Evolutionary conservation across 2,113 vertebrate genomes (phyloP).

Genomic region (Antennarius striatus): DNA sequence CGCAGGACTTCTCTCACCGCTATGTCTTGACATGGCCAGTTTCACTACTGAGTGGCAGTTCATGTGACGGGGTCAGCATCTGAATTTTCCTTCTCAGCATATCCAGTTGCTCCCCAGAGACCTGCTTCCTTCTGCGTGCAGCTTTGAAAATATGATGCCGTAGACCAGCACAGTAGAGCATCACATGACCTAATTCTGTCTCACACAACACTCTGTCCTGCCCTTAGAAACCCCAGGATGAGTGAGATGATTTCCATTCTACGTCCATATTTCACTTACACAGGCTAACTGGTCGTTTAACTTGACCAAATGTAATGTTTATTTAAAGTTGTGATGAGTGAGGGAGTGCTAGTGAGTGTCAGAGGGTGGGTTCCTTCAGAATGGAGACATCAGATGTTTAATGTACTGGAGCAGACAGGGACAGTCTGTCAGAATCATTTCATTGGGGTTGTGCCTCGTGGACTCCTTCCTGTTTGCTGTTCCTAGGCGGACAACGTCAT

Average conservation of each 20-base stretch:
- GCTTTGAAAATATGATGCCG: slow-evolving; percentile 33
- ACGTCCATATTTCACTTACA: slow-evolving; percentile 30
- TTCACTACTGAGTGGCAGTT: slow-evolving; percentile 57
- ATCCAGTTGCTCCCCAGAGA: slow-evolving; percentile 58
- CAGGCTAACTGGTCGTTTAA: slow-evolving; percentile 56
- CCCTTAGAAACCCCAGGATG: slow-evolving; percentile 33
- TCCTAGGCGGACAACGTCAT: too few relatives aligned
- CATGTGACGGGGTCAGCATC: slow-evolving; percentile 61
- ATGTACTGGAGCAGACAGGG: slow-evolving; percentile 20
- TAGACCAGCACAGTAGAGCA: background rate
- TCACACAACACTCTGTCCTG: slow-evolving; percentile 18
- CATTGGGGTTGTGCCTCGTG: too few relatives aligned
- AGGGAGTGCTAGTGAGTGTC: slow-evolving; percentile 23
- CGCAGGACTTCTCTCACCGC: slow-evolving; percentile 52
- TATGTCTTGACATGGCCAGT: slow-evolving; percentile 45
- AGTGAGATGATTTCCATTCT: slow-evolving; percentile 49
- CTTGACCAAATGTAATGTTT: slow-evolving; percentile 69
- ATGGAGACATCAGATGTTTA: slow-evolving; percentile 42
- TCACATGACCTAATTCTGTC: background rate
- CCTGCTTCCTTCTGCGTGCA: slow-evolving; percentile 36
- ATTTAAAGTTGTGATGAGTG: slow-evolving; percentile 65
- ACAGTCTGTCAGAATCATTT: slow-evolving; percentile 9
- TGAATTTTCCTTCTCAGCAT: slow-evolving; percentile 53
- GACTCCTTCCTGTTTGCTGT: too few relatives aligned
- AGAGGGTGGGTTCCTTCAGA: slow-evolving; percentile 56